Base-by-base conservation (phyloP, 2,888 invertebrate genomes). In the Andrena chrysosceles region DNA sequence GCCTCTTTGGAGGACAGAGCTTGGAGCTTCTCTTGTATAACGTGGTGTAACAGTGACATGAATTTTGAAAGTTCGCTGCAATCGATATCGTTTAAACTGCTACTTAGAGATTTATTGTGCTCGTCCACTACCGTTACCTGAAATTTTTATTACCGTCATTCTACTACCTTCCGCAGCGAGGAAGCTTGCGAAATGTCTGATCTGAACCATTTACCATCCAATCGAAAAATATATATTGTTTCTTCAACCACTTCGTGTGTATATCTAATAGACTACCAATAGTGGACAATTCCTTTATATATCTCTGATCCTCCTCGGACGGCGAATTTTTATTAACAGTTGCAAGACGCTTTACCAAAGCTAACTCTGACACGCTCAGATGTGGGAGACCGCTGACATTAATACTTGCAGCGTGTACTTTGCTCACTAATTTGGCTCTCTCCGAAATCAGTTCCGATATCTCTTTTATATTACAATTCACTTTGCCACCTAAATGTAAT, bases 161-260 rank as follows among this genome's bases (percentile, higher is more conserved):
- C 2, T 49, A 56, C 6, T 13, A n/a, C 33, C 75, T 29, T 0
- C 2, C 35, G 6, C 49, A 63, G 49, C 7, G 42, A 59, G 10
- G 35, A 13, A 13, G 4, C 23, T 20, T 42, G n/a, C 6, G 23
- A 26, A 26, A 56, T 35, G 16, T 60, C 5, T 35, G n/a, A 8
- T 20, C 56, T 35, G 0, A n/a, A 2, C 3, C 20, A 60, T 69
- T 82, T 85, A 92, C 92, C 91, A 92, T 91, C 91, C 91, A 92
- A 60, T 91, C 88, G 64, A 87, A 91, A 68, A 92, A 92, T 13
- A 89, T 70, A 29, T 89, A 83, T 5, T 86, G 81, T 6, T 78
- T 89, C 33, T 79, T 88, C 33, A 49, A 69, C 91, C 91, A 92
- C 64, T 87, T 89, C 35, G 67, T 42, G n/a, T 90, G 89, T 8